These are phyloP conservation scores for Eristalis intricaria DNA, from an alignment of 2,888 invertebrate genomes.

Conservation along the genomic window DNA sequence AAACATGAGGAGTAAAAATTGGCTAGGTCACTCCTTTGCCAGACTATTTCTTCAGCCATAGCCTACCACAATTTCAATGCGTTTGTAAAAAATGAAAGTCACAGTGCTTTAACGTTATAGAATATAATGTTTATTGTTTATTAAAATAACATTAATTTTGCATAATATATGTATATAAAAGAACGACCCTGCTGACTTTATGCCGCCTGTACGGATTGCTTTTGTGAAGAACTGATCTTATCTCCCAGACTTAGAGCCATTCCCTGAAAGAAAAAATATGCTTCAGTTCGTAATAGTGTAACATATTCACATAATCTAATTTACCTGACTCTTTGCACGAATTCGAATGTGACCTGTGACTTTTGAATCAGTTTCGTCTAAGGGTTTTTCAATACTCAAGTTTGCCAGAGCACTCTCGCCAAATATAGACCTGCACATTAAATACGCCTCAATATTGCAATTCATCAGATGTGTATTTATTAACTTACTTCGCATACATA, in stretches of 20 bases:
- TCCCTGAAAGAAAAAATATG: conserved; percentile 85
- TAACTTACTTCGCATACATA: conserved; percentile 91
- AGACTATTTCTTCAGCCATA: no score
- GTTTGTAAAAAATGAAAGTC: no score
- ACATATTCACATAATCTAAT: conserved; percentile 77
- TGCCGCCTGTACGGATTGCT: conserved; percentile 82
- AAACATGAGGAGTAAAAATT: no score
- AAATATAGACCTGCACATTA: conserved; percentile 88
- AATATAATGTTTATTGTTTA: conserved; percentile 61
- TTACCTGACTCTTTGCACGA: conserved; percentile 98
- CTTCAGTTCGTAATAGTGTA: not conserved
- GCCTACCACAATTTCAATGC: no score
- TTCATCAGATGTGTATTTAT: not conserved
- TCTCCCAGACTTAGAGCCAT: conserved; percentile 99
- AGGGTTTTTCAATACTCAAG: conserved; percentile 97
- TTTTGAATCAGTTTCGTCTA: conserved; percentile 92
- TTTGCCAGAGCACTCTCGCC: conserved; percentile 99
- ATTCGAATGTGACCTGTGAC: conserved; percentile 99
- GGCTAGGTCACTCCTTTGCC: no score
- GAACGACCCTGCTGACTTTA: conserved; percentile 68
- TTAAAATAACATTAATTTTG: conserved; percentile 65
- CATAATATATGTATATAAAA: conserved; percentile 54
- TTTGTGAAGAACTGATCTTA: conserved; percentile 97
- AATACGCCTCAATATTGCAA: not conserved
- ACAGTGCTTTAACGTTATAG: not conserved